Base-by-base conservation (phyloP, 2,888 invertebrate species). In the Pollenia angustigena region DNA sequence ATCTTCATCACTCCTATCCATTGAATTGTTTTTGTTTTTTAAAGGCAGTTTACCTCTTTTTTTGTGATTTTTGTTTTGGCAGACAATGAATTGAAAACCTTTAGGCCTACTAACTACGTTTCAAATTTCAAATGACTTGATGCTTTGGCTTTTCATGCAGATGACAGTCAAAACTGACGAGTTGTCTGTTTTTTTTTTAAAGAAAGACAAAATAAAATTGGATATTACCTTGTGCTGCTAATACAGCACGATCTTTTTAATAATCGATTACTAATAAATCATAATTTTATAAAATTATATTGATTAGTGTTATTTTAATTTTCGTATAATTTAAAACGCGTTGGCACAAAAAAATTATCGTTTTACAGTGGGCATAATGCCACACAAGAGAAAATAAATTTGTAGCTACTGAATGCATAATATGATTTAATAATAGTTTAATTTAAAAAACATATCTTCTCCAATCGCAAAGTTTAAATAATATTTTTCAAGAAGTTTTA, bases 221-320 rank as follows among this genome's bases (percentile, higher is more conserved):
- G 62, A 9, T n/a, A 42, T 16, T 62, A 12, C 54, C 46, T 71
- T 8, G 4, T 50, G n/a, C 44, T 48, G 52, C 62, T 58, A 58
- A 79, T 11, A 40, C 32, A 44, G 16, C 80, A 72, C 76, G 64
- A 81, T 58, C 14, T 23, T 42, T 58, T 81, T 62, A 46, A 69
- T 58, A 48, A 81, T 74, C 78, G 68, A 85, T 68, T 78, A 72
- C 50, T 81, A 78, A 78, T 85, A 52, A 68, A 58, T 81, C 11
- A 14, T 50, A 72, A 58, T 71, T 56, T 71, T 50, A 52, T 18
- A 32, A 48, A 16, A 69, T 62, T 32, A 6, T 32, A 32, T 6
- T 32, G 32, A 32, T 32, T 0, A 32, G 32, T 32, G 32, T 32
- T 32, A 32, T 32, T 6, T 32, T 32, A 32, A 6, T 32, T 32